These are phyloP conservation scores for Procavia capensis DNA, from an alignment of 2,113 vertebrate genomes.

Conservation along the genomic window DNA sequence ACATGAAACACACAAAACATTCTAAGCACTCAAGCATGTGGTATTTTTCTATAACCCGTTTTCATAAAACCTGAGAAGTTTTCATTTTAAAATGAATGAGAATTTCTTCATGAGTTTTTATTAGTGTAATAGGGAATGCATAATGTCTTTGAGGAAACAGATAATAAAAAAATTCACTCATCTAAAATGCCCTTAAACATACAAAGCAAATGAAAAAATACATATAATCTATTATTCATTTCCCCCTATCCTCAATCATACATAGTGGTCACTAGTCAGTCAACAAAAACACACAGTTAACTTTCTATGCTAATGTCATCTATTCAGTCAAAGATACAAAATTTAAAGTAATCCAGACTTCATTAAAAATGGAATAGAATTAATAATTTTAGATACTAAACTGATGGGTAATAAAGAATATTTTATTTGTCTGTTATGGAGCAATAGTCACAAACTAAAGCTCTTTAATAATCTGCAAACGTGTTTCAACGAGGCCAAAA, in stretches of 20 bases:
- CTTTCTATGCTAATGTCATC: constrained; percentile 65
- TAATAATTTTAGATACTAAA: constrained; percentile 66
- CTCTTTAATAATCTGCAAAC: constrained; percentile 35
- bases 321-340: constrained; percentile 75
- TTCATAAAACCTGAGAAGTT: not conserved
- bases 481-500: constrained; percentile 44
- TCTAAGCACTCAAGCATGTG: not conserved
- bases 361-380: constrained; percentile 79
- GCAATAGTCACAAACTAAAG: constrained; percentile 29
- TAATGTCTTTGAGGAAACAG: not conserved
- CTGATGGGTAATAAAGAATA: constrained; percentile 56
- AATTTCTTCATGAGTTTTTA: not conserved
- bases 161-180: not conserved
- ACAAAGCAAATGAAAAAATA: constrained; percentile 28
- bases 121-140: not conserved
- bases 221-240: constrained; percentile 32
- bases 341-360: constrained; percentile 76
- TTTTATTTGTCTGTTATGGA: constrained; percentile 50
- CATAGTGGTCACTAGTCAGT: constrained; percentile 64
- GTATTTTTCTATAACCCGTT: not conserved
- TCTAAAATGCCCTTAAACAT: constrained; percentile 45
- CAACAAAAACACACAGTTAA: constrained; percentile 77
- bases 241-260: constrained; percentile 23
- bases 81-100: constrained; percentile 6
- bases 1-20: not conserved